Conservation (phyloP, 92 coral and sea anemone species). For the Epizoanthus scotinus region DNA sequence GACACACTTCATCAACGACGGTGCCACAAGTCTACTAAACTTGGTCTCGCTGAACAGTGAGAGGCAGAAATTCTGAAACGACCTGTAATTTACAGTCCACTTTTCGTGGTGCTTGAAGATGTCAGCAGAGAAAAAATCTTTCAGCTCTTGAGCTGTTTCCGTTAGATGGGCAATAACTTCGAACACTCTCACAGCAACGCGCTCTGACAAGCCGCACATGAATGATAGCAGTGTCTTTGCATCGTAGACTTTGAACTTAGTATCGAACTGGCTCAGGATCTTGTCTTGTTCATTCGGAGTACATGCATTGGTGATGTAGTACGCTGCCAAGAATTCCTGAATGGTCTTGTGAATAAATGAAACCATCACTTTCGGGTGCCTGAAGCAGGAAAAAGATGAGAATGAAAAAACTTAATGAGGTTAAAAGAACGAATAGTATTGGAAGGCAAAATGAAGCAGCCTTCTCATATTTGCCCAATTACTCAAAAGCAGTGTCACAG, state of each 20-base stretch:
- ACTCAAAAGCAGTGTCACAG: no score
- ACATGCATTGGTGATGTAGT: slow-evolving; percentile 28
- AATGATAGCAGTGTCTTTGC: not conserved
- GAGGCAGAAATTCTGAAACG: slow-evolving; percentile 1
- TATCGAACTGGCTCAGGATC: not conserved
- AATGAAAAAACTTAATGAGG: no score
- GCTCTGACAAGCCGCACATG: not conserved
- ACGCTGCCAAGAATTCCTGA: slow-evolving; percentile 46
- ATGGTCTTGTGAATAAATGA: slow-evolving; percentile 48
- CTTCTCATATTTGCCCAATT: no score
- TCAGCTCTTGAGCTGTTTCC: not conserved
- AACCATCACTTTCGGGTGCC: slow-evolving; percentile 25
- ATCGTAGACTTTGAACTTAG: not conserved
- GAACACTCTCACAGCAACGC: not conserved
- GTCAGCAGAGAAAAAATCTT: not conserved
- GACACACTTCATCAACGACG: not conserved
- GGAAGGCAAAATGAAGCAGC: no score
- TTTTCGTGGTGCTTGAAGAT: not conserved
- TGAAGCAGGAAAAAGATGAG: not conserved
- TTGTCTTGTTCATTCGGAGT: not conserved
- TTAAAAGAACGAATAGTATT: no score
- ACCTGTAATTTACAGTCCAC: slow-evolving; percentile 9
- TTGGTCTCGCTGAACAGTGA: not conserved
- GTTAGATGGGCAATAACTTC: not conserved
- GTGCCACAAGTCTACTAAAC: not conserved